Conservation (phyloP, 2,113 vertebrate genomes). For the Oxyruncus cristatus region DNA sequence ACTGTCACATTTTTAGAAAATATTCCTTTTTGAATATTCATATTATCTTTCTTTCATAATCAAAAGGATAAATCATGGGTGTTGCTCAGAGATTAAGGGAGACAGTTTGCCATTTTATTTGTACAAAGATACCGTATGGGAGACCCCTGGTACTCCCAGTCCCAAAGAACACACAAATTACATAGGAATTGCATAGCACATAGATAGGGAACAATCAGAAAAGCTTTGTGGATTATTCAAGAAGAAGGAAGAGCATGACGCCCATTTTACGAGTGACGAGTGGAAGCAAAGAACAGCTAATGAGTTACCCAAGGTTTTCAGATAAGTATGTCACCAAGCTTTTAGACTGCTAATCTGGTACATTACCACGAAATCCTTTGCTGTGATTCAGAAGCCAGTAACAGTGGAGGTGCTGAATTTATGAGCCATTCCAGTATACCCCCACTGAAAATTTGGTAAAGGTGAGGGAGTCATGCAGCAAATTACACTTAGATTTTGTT, state of each 20-base stretch:
- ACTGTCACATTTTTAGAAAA: neutral
- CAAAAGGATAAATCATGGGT: neutral
- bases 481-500: neutral
- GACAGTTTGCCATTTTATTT: neutral
- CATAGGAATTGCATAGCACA: accelerated
- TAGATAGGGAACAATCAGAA: neutral
- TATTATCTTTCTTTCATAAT: neutral
- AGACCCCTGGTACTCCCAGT: neutral
- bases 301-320: neutral
- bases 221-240: neutral
- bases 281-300: neutral
- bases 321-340: neutral
- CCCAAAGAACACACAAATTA: neutral
- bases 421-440: neutral
- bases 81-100: neutral
- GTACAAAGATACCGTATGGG: neutral
- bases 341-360: neutral
- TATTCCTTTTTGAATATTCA: neutral
- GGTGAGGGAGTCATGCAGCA: neutral
- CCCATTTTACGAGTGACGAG: neutral
- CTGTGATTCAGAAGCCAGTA: neutral
- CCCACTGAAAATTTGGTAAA: neutral
- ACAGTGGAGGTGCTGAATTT: neutral
- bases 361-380: neutral
- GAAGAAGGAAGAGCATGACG: neutral